Evolutionary conservation across 2,113 vertebrate species (phyloP).

Genomic region (Pedetes capensis): DNA sequence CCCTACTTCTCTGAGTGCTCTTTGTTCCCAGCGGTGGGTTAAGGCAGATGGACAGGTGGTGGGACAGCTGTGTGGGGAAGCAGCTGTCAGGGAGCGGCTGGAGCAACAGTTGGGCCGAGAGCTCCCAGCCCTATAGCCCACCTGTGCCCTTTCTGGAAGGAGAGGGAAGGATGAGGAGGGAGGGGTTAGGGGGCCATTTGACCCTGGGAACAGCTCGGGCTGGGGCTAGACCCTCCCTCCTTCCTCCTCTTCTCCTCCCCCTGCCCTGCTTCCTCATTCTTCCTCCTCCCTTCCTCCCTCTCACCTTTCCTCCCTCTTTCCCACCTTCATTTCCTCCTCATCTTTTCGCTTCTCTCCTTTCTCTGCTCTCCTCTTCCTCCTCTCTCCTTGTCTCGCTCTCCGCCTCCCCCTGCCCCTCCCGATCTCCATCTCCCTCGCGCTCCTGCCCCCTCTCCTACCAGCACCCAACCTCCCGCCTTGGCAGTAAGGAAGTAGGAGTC

Average conservation of each 20-base stretch:
- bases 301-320: not conserved
- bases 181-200: not conserved
- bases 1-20: conserved; percentile 33
- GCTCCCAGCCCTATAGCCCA: conserved; percentile 42
- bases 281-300: not conserved
- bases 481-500: not conserved
- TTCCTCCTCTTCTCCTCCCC: not conserved
- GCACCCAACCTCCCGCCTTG: not conserved
- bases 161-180: not conserved
- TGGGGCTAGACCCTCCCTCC: not conserved
- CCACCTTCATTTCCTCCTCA: not conserved
- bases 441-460: not conserved
- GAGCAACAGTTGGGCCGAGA: conserved; percentile 50
- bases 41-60: conserved; percentile 64
- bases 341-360: not conserved
- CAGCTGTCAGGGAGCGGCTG: conserved; percentile 47
- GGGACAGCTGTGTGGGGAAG: conserved; percentile 65
- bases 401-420: not conserved
- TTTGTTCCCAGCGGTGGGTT: conserved; percentile 62
- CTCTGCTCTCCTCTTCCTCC: not conserved
- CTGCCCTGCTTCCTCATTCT: not conserved
- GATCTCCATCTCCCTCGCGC: not conserved
- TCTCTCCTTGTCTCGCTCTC: not conserved
- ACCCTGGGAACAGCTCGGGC: not conserved
- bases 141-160: conserved; percentile 59